These are phyloP conservation scores for Schizopygopsis malacanthus DNA, from an alignment of 2,797 vertebrate species.

Conservation along the genomic window DNA sequence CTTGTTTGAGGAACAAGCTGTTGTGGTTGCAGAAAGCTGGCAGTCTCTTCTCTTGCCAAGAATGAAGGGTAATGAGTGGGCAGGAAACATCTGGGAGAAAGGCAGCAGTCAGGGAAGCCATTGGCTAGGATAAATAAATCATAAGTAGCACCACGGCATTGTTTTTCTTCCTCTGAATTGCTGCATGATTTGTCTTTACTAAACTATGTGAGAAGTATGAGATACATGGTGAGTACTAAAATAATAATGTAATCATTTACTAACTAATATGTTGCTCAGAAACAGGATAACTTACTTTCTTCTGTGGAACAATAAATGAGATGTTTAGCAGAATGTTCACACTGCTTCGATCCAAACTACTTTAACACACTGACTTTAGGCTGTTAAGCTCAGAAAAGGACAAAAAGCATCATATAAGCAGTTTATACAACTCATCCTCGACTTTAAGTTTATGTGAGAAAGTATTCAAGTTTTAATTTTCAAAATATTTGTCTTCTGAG, in stretches of 20 bases:
- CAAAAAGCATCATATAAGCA: background rate
- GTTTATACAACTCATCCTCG: background rate
- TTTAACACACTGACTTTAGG: background rate
- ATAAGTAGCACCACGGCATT: slow-evolving; percentile 42
- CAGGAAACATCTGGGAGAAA: slow-evolving; percentile 55
- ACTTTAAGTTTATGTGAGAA: background rate
- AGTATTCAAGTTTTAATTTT: background rate
- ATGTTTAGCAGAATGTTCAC: background rate
- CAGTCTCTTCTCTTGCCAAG: slow-evolving; percentile 39
- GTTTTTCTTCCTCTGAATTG: slow-evolving; percentile 30
- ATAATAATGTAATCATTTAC: background rate
- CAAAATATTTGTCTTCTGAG: background rate
- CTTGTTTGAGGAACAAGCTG: slow-evolving; percentile 27
- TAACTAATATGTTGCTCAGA: background rate
- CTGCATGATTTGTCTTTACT: background rate
- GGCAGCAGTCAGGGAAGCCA: slow-evolving; percentile 50
- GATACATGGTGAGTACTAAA: background rate
- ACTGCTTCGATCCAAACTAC: background rate
- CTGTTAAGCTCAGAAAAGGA: background rate
- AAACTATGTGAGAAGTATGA: background rate
- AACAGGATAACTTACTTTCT: background rate
- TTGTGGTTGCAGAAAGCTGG: slow-evolving; percentile 22
- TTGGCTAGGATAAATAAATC: slow-evolving; percentile 60
- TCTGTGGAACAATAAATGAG: background rate
- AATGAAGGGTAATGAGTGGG: slow-evolving; percentile 55